These are phyloP conservation scores for Holothuria leucospilota DNA, from an alignment of 53 echinoderm and acorn worm genomes.

Conservation along the genomic window DNA sequence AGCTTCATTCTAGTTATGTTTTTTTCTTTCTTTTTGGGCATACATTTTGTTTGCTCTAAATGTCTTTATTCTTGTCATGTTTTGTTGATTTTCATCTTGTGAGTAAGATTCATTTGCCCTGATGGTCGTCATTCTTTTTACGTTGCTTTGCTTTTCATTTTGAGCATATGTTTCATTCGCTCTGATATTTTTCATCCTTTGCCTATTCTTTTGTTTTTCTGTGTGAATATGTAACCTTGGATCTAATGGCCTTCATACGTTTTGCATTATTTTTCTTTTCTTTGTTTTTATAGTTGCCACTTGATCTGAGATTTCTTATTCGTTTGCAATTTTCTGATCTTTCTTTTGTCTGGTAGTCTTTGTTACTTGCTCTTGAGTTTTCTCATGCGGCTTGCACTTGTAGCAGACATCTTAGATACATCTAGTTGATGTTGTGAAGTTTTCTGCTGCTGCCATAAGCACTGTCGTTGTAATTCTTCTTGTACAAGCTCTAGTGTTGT, in stretches of 20 bases:
- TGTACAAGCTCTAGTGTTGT: slow-evolving; percentile 21
- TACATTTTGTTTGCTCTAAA: neutral
- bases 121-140: too few species aligned
- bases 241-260: too few species aligned
- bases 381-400: slow-evolving; percentile 3
- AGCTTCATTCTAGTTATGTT: too few species aligned
- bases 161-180: too few species aligned
- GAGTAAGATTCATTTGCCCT: too few species aligned
- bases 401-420: neutral
- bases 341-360: slow-evolving; percentile 14
- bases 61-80: slow-evolving; percentile 11
- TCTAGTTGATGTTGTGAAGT: neutral
- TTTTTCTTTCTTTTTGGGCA: neutral
- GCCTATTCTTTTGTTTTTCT: too few species aligned
- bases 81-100: neutral
- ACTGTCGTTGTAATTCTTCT: slow-evolving; percentile 7
- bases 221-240: too few species aligned
- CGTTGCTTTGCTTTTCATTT: slow-evolving; percentile 3
- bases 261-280: too few species aligned
- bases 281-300: too few species aligned
- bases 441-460: slow-evolving; percentile 16
- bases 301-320: too few species aligned
- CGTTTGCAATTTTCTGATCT: neutral
- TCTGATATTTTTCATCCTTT: too few species aligned
- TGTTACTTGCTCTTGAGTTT: slow-evolving; percentile 13